A percentile compares a stretch with the other conserved stretches of the same genome.
These are phyloP conservation scores for Amphipoea lucens DNA, from an alignment of 2,888 invertebrate species.

Conservation along the genomic window DNA sequence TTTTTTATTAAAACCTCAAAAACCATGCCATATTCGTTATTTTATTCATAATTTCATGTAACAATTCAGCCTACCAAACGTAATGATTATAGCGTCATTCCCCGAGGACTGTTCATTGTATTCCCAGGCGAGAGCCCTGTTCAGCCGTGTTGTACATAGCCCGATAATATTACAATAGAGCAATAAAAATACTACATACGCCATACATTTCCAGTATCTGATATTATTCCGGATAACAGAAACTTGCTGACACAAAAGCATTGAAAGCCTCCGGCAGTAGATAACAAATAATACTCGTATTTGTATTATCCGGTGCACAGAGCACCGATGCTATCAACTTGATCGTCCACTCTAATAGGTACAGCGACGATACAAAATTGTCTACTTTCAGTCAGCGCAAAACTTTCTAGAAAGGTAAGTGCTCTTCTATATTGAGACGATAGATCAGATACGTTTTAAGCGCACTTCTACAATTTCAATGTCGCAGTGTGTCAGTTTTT, in stretches of 20 bases:
- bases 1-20: not conserved
- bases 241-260: conserved; percentile 56
- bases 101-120: conserved; percentile 6
- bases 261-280: conserved; percentile 41
- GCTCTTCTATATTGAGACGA: not conserved
- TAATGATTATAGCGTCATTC: conserved; percentile 15
- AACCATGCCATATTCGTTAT: not conserved
- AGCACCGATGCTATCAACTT: conserved; percentile 53
- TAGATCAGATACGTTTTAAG: not conserved
- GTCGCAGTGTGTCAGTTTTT: not conserved
- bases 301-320: conserved; percentile 48
- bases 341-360: conserved; percentile 36
- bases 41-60: not conserved
- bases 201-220: conserved; percentile 31
- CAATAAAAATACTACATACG: conserved; percentile 37
- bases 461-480: not conserved
- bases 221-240: conserved; percentile 51
- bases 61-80: conserved; percentile 3
- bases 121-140: conserved; percentile 1
- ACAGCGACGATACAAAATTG: conserved; percentile 8
- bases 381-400: conserved; percentile 3
- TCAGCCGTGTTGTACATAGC: not conserved
- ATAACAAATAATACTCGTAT: conserved; percentile 45
- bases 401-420: conserved; percentile 12
- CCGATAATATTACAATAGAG: conserved; percentile 27